phyloP scores from a whole-genome alignment of 2,113 vertebrate species.

The Pangasianodon hypophthalmus region DNA sequence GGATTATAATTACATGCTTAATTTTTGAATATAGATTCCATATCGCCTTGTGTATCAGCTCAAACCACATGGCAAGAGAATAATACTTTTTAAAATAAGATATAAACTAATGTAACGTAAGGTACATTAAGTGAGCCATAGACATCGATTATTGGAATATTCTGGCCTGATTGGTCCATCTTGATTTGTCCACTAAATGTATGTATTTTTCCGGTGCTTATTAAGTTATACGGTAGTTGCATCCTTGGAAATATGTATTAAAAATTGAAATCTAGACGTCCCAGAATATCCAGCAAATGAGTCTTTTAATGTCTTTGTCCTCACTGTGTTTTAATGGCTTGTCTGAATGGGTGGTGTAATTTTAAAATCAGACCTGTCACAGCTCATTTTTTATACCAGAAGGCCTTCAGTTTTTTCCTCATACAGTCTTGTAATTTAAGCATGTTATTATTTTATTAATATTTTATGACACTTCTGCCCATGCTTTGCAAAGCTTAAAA shows the following conservation, averaged over 20 bases:
- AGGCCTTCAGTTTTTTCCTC: not conserved
- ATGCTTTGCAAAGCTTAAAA: not conserved
- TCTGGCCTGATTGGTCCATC: not conserved
- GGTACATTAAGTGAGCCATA: not conserved
- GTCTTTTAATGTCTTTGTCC: not conserved
- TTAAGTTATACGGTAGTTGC: not conserved
- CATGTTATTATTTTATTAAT: not conserved
- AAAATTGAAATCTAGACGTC: not conserved
- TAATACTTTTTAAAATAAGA: not conserved
- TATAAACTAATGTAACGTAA: not conserved
- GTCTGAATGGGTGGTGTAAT: not conserved
- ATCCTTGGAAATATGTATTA: not conserved
- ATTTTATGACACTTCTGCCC: not conserved
- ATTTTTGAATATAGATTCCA: not conserved
- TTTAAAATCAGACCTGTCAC: not conserved
- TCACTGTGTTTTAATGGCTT: not conserved
- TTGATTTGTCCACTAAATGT: not conserved
- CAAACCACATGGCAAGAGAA: not conserved
- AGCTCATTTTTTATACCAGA: not conserved
- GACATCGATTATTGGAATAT: not conserved
- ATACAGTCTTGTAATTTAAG: not conserved
- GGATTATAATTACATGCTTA: not conserved
- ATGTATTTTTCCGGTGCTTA: not conserved
- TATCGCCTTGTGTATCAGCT: not conserved
- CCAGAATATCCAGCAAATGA: not conserved